Evolutionary conservation across 2,888 invertebrate genomes (phyloP).

Genomic region (Hemaris fuciformis): DNA sequence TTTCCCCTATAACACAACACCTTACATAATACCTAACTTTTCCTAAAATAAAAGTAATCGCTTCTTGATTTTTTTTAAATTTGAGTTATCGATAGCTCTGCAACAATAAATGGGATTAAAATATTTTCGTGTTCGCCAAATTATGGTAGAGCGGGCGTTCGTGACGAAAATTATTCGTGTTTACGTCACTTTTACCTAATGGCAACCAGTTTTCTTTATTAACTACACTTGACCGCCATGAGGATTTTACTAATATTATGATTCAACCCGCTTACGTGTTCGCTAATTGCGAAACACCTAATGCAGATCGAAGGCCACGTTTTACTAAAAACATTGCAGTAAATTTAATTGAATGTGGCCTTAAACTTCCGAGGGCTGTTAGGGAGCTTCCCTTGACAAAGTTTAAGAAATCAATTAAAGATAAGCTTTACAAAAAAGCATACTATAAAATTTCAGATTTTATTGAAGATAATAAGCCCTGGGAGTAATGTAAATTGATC

Average conservation of each 20-base stretch:
- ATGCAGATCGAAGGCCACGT: neutral
- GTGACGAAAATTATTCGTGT: slow-evolving; percentile 32
- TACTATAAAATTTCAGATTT: no score
- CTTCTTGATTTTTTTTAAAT: no score
- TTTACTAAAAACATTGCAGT: neutral
- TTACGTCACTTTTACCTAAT: slow-evolving; percentile 49
- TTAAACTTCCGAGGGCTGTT: no score
- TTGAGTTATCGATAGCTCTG: neutral
- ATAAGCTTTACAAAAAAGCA: no score
- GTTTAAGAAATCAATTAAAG: no score
- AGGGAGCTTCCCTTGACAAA: no score
- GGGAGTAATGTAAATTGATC: no score
- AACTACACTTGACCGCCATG: slow-evolving; percentile 22
- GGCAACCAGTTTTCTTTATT: slow-evolving; percentile 42
- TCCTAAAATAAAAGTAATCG: no score
- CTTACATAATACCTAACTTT: neutral
- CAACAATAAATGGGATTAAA: neutral
- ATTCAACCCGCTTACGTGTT: neutral
- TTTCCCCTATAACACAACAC: neutral
- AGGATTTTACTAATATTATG: neutral
- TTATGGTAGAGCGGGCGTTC: slow-evolving; percentile 20
- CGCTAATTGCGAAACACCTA: neutral
- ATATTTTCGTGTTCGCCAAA: slow-evolving; percentile 29
- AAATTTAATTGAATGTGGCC: no score
- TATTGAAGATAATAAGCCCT: no score